These are phyloP conservation scores for Petrolisthes cinctipes DNA, from an alignment of 2,888 invertebrate genomes.

Conservation along the genomic window DNA sequence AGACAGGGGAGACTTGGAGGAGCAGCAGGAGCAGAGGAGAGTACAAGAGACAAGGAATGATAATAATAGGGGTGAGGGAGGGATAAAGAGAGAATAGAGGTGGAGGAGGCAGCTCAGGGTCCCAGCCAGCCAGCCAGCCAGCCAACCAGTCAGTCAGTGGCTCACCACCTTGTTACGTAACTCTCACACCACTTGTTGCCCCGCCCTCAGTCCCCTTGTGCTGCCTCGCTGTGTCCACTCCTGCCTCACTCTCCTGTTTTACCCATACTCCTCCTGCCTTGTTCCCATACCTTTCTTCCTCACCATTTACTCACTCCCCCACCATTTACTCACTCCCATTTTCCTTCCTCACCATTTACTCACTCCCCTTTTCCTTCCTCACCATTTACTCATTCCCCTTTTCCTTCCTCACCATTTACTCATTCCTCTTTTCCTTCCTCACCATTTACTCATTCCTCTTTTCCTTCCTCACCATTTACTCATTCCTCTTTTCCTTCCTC, in stretches of 20 bases:
- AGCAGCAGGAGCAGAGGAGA: too few relatives aligned
- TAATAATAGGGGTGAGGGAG: too few relatives aligned
- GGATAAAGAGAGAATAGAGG: too few relatives aligned
- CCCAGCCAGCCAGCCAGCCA: too few relatives aligned
- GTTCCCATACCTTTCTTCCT: background rate
- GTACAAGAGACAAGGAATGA: too few relatives aligned
- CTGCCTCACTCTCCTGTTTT: background rate
- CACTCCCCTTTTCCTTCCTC: background rate
- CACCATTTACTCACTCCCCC: background rate
- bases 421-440: background rate
- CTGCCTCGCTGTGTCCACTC: background rate
- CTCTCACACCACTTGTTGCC: background rate
- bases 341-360: background rate
- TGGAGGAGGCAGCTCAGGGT: too few relatives aligned
- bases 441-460: background rate
- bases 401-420: background rate
- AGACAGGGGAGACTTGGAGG: too few relatives aligned
- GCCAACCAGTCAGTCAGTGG: background rate
- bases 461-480: background rate
- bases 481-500: background rate
- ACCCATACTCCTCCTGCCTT: background rate
- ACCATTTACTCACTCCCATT: background rate
- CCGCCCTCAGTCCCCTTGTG: background rate
- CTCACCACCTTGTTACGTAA: background rate
- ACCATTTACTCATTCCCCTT: background rate